Evolutionary conservation across 1,140 invertebrate species (phyloP), one percentile per base, ranked within the genome.

Genomic region (Phenacoccus solenopsis): DNA sequence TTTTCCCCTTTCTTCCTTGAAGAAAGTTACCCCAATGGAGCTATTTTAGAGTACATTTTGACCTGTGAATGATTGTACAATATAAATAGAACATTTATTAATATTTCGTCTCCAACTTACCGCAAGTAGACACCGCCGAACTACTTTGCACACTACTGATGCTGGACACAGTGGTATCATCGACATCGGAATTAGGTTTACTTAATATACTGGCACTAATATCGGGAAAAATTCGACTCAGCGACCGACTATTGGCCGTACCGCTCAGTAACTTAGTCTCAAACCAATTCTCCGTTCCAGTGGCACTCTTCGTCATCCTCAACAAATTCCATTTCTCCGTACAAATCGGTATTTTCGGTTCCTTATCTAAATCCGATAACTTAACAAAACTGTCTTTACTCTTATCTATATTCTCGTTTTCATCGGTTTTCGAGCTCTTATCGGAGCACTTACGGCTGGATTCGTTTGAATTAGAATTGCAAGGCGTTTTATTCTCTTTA

Each of bases 221-320:
- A 71, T 80, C 79, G 4, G 79, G 79, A 32, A 80, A 80, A 0
- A 80, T 70, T 7, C 79, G 73, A 0, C 77, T 79, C 1, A 80
- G 83, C 1, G 83, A 82, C 10, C 83, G 79, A 12, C 82, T 82
- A 79, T 85, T 82, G 7, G 81, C 79, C 24, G 68, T 49, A 10
- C 38, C 38, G 20, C 22, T 38, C 21, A 38, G 32, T 72, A 85
- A 78, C 69, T 85, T 84, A 70, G 83, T 85, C 67, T 84, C 83
- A 35, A 85, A 82, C 83, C 83, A 84, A 9, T 84, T 85, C 72
- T 87, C 85, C 1, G 84, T 82, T 4, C 59, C 25, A 20, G 25
- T 64, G 69, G 86, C 83, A 76, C 78, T 81, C 28, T 72, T 79
- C 22, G 78, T 79, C 78, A 81, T 79, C 0, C 79, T 76, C 61